phyloP scores from a whole-genome alignment of 2,797 vertebrate species.

The Odontamblyopus lacepedii region DNA sequence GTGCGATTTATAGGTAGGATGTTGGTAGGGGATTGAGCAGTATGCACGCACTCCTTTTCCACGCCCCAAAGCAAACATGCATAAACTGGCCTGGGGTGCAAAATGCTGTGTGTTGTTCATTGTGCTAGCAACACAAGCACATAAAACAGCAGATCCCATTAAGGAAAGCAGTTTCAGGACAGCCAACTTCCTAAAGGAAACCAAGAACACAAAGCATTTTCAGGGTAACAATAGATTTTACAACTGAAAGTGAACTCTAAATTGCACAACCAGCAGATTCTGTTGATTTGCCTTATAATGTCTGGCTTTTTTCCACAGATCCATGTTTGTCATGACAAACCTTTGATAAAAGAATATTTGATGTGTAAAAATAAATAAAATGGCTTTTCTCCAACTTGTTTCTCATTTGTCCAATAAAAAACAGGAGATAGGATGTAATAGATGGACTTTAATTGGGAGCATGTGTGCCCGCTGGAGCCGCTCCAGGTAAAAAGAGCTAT shows the following conservation, averaged over 20 bases:
- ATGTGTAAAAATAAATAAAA: background rate
- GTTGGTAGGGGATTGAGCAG: slow-evolving; percentile 42
- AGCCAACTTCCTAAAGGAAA: slow-evolving; percentile 41
- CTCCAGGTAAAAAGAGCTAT: slow-evolving; percentile 32
- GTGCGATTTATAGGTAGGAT: slow-evolving; percentile 66
- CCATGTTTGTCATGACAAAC: background rate
- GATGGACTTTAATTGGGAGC: slow-evolving; percentile 19
- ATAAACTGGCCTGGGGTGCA: slow-evolving; percentile 29
- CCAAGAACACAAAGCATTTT: slow-evolving; percentile 36
- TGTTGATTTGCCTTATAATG: background rate
- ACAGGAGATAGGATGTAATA: slow-evolving; percentile 11
- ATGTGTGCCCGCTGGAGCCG: slow-evolving; percentile 13
- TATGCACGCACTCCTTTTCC: slow-evolving; percentile 34
- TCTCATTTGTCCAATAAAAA: slow-evolving; percentile 23
- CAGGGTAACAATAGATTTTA: slow-evolving; percentile 15
- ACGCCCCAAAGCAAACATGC: slow-evolving; percentile 42
- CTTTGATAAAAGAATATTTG: background rate
- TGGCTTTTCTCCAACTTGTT: background rate
- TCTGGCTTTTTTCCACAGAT: background rate
- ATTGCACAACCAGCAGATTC: background rate
- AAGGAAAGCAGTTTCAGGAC: slow-evolving; percentile 42
- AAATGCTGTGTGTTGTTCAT: slow-evolving; percentile 44
- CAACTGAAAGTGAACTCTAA: background rate
- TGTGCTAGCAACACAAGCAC: slow-evolving; percentile 53
- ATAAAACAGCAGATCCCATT: slow-evolving; percentile 64